Percentiles rank a stretch among this genome's conserved stretches.
Conservation (phyloP, 2,113 vertebrate species). For the Camelus dromedarius region DNA sequence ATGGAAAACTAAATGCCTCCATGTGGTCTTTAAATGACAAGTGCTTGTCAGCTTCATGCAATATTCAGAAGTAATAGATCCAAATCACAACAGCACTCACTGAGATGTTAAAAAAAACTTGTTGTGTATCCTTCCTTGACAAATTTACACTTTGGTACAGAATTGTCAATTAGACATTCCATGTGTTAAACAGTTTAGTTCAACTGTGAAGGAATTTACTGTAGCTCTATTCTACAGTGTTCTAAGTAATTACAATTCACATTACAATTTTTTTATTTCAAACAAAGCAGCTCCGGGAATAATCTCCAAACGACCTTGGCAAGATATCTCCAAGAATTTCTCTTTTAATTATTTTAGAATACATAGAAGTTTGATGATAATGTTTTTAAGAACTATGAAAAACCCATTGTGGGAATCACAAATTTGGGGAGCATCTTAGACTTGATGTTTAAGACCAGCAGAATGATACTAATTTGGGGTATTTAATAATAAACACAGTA, state of each 20-base stretch:
- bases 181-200: slow-evolving; percentile 88
- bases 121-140: slow-evolving; percentile 88
- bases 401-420: slow-evolving; percentile 60
- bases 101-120: slow-evolving; percentile 87
- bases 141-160: slow-evolving; percentile 88
- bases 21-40: slow-evolving; percentile 93
- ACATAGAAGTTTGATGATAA: slow-evolving; percentile 69
- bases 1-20: slow-evolving; percentile 92
- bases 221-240: slow-evolving; percentile 83
- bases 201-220: slow-evolving; percentile 88
- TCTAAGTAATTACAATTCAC: slow-evolving; percentile 85
- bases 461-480: slow-evolving; percentile 38
- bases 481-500: slow-evolving; percentile 62
- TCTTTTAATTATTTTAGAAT: slow-evolving; percentile 83
- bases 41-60: slow-evolving; percentile 92
- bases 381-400: slow-evolving; percentile 75
- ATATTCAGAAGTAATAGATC: slow-evolving; percentile 92
- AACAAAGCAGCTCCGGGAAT: slow-evolving; percentile 81
- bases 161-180: slow-evolving; percentile 89
- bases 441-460: slow-evolving; percentile 55
- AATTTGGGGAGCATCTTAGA: slow-evolving; percentile 54
- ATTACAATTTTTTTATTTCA: slow-evolving; percentile 63
- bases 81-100: slow-evolving; percentile 88
- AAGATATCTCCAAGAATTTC: slow-evolving; percentile 77
- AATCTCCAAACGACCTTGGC: slow-evolving; percentile 84